Percentiles rank a stretch among this genome's conserved stretches.
Conservation (phyloP, 2,888 invertebrate species). For the Drosophila colorata region DNA sequence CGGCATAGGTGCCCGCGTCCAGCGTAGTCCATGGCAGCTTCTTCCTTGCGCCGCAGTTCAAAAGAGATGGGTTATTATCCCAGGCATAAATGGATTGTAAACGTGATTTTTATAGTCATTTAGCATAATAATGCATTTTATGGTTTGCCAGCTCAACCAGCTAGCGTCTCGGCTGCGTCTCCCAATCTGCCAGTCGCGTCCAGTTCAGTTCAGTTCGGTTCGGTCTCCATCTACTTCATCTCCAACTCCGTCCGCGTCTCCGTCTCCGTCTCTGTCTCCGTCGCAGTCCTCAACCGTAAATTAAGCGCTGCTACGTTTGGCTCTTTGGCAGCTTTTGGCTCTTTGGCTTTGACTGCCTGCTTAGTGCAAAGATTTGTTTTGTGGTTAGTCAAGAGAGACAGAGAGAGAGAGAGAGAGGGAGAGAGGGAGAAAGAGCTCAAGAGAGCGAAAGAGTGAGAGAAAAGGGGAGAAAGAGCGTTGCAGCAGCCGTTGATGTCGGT, state of each 20-base stretch:
- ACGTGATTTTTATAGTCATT: slow-evolving; percentile 85
- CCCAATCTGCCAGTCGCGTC: slow-evolving; percentile 10
- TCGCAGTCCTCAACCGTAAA: slow-evolving; percentile 42
- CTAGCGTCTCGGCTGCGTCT: slow-evolving; percentile 8
- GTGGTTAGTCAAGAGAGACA: slow-evolving; percentile 18
- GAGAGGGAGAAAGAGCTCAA: not conserved
- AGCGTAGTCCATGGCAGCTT: slow-evolving; percentile 30
- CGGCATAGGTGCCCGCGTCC: slow-evolving; percentile 2
- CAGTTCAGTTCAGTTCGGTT: slow-evolving; percentile 3
- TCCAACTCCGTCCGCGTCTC: slow-evolving; percentile 8
- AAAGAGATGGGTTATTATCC: slow-evolving; percentile 83
- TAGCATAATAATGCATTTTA: slow-evolving; percentile 85
- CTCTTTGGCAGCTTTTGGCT: slow-evolving; percentile 33
- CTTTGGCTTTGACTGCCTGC: slow-evolving; percentile 47
- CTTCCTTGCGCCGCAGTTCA: slow-evolving; percentile 59
- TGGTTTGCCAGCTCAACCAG: slow-evolving; percentile 61
- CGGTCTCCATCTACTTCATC: slow-evolving; percentile 4
- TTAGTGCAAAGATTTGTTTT: slow-evolving; percentile 70
- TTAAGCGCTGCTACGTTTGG: slow-evolving; percentile 57
- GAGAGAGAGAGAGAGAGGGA: slow-evolving; percentile 3
- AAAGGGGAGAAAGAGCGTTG: not conserved
- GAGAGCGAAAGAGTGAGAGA: not conserved
- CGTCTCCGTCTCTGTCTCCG: not conserved
- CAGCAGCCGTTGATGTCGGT: slow-evolving; percentile 2
- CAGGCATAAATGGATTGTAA: slow-evolving; percentile 85